These are phyloP conservation scores for Chydorus sphaericus DNA, from an alignment of 2,888 invertebrate species.

Conservation along the genomic window DNA sequence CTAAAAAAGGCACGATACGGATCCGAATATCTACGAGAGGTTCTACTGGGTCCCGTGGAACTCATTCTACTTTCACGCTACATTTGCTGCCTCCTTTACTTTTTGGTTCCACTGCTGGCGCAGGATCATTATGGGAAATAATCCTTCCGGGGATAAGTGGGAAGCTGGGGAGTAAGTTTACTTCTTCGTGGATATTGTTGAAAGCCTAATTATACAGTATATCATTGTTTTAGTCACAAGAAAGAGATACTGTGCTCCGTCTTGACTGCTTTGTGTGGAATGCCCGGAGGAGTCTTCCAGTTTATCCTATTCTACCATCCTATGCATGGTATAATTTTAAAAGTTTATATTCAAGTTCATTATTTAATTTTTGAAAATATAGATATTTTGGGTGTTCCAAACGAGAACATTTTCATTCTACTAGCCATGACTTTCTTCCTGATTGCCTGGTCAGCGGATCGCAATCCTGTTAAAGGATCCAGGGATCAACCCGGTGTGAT, in stretches of 20 bases:
- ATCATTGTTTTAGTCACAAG: slow-evolving; percentile 31
- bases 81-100: slow-evolving; percentile 55
- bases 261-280: slow-evolving; percentile 46
- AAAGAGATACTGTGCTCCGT: slow-evolving; percentile 40
- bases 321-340: slow-evolving; percentile 49
- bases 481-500: neutral
- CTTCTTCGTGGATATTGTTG: slow-evolving; percentile 1
- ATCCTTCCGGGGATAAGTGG: slow-evolving; percentile 42
- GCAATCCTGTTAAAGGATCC: slow-evolving; percentile 23
- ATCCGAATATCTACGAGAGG: slow-evolving; percentile 44
- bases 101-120: slow-evolving; percentile 48
- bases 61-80: slow-evolving; percentile 64
- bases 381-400: slow-evolving; percentile 44
- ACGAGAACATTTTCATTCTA: slow-evolving; percentile 53
- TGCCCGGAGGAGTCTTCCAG: slow-evolving; percentile 54
- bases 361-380: too few species aligned
- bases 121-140: slow-evolving; percentile 33
- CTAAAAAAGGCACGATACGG: slow-evolving; percentile 36
- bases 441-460: slow-evolving; percentile 44
- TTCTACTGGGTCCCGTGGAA: slow-evolving; percentile 74
- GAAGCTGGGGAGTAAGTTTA: slow-evolving; percentile 36
- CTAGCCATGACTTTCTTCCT: slow-evolving; percentile 43
- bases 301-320: slow-evolving; percentile 62
- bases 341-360: too few species aligned
- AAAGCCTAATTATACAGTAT: neutral